phyloP scores from a whole-genome alignment of 2,113 vertebrate species.

The Xiphophorus hellerii region DNA sequence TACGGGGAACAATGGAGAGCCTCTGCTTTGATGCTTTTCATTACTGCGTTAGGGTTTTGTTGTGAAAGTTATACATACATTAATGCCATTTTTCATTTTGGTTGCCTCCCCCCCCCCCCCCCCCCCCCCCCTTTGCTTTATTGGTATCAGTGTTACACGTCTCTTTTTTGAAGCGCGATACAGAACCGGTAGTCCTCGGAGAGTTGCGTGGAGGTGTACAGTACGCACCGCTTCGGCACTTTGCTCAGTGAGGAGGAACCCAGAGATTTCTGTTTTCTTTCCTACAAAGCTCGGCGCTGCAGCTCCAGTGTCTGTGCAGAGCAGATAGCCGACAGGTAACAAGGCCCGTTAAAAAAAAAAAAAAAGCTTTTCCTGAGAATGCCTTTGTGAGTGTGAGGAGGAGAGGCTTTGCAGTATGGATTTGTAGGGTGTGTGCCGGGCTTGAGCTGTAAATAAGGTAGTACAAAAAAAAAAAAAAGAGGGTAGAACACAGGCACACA shows the following conservation, averaged over 20 bases:
- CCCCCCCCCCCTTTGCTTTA: constrained; percentile 27
- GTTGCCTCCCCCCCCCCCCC: not conserved
- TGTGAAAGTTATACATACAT: constrained; percentile 71
- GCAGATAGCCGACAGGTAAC: constrained; percentile 72
- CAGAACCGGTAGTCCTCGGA: constrained; percentile 54
- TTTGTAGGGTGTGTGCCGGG: constrained; percentile 49
- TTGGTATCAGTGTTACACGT: constrained; percentile 61
- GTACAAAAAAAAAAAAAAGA: constrained; percentile 28
- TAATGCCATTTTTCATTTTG: constrained; percentile 60
- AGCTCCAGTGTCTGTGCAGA: constrained; percentile 59
- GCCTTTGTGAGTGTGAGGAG: constrained; percentile 47
- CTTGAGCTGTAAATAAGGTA: constrained; percentile 60
- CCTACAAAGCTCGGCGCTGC: constrained; percentile 42
- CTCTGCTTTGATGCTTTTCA: constrained; percentile 73
- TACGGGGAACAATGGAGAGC: constrained; percentile 65
- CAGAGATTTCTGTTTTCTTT: constrained; percentile 55
- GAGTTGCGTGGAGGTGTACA: constrained; percentile 55
- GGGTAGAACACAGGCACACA: constrained; percentile 55
- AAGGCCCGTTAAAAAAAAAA: constrained; percentile 24
- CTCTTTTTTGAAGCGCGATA: constrained; percentile 60
- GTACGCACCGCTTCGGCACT: constrained; percentile 45
- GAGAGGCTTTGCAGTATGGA: constrained; percentile 62
- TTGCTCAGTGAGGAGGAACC: constrained; percentile 58
- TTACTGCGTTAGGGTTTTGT: constrained; percentile 66
- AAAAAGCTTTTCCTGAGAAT: constrained; percentile 35